A percentile compares a stretch with the other conserved stretches of the same genome.
Evolutionary conservation across 2,888 invertebrate species (phyloP).

Genomic region (Neoaliturus tenellus): DNA sequence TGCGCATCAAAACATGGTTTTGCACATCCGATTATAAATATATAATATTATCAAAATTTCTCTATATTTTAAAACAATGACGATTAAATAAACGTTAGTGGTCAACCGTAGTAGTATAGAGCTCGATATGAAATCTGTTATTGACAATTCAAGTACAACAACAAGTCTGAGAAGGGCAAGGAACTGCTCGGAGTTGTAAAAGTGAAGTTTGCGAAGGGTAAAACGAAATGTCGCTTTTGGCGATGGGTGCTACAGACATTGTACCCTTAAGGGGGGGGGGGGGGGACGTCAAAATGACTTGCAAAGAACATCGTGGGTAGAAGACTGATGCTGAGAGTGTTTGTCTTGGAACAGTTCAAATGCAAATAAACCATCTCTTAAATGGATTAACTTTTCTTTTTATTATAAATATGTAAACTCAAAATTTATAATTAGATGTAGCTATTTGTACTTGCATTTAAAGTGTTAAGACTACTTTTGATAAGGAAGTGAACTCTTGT

Average conservation of each 20-base stretch:
- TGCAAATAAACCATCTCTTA: too few species aligned
- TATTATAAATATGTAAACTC: too few species aligned
- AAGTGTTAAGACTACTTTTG: too few species aligned
- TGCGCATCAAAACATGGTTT: too few species aligned
- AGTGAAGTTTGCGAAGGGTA: background rate
- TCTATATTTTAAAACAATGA: too few species aligned
- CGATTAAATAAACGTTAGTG: too few species aligned
- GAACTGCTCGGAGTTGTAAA: background rate
- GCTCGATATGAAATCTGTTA: background rate
- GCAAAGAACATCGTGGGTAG: slow-evolving; percentile 1
- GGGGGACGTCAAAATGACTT: background rate
- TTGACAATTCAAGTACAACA: background rate
- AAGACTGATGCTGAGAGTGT: background rate
- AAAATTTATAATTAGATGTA: too few species aligned
- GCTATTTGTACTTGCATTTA: too few species aligned
- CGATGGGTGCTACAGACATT: background rate
- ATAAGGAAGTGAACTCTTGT: too few species aligned
- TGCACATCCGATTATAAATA: too few species aligned
- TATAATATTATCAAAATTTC: too few species aligned
- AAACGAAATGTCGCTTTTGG: slow-evolving; percentile 13
- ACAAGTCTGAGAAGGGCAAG: background rate
- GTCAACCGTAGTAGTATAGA: background rate
- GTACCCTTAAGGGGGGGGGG: background rate
- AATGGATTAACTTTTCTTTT: too few species aligned
- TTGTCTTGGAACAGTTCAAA: background rate